Base-by-base conservation (phyloP, 2,888 invertebrate genomes). In the Hyalella azteca region DNA sequence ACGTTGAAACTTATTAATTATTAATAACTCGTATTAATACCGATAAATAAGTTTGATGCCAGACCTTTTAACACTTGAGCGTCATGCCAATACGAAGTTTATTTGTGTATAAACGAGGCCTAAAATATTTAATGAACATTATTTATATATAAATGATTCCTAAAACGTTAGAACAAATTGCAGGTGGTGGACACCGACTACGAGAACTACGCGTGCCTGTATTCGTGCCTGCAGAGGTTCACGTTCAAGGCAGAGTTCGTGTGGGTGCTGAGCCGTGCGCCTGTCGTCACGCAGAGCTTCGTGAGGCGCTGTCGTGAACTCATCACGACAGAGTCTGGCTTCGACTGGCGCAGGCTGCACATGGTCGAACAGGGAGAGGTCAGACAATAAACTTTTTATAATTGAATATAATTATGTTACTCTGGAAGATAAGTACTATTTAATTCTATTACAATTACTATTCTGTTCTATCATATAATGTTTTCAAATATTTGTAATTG, bases 191-290 rank as follows among this genome's bases (percentile, higher is more conserved):
- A 66, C 29, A 66, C 66, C 0, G 66, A 66, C 39, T 66, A 66
- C 29, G 66, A 66, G 36, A 66, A 66, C 36, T 66, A 66, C 66
- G 66, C 66, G 9, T 66, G 66, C 66, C 36, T 19, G 19, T 66
- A 66, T n/a, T 36, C 66, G 39, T 66, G 66, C 36, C 36, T 66
- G 15, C 66, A 66, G 19, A 32, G 66, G 19, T 15, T 66, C 11
- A 36, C 29, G 7, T 66, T 66, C 66, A 66, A 66, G 39, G 66
- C 36, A 32, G 66, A 66, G 66, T 29, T 66, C 19, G 66, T 36
- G 15, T 29, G 22, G 9, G 36, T 66, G 36, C 11, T 66, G 39
- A 66, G 66, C 66, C 32, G 66, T n/a, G 5, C 13, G 15, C 66
- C 66, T 32, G 19, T n/a, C 5, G 36, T 66, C 66, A 66, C 32